A percentile compares a stretch with the other conserved stretches of the same genome.
Evolutionary conservation across 2,113 vertebrate genomes (phyloP).

Genomic region (Channa argus): DNA sequence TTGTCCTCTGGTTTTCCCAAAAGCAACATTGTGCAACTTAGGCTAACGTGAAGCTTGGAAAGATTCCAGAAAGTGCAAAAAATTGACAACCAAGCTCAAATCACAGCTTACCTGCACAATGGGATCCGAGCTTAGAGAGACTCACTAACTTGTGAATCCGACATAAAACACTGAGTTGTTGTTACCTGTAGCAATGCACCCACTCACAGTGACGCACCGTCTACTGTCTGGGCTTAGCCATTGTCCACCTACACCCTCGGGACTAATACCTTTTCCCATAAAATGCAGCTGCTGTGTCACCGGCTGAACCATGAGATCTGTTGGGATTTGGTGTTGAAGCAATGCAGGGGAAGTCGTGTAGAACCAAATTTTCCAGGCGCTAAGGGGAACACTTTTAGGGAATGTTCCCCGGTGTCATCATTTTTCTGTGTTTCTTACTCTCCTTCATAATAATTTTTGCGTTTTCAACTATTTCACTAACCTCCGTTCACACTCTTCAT

Average conservation of each 20-base stretch:
- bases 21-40: no score
- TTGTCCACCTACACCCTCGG: conserved; percentile 40
- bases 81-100: background rate
- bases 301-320: conserved; percentile 21
- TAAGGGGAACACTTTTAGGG: conserved; percentile 29
- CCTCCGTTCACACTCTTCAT: conserved; percentile 17
- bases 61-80: no score
- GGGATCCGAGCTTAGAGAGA: background rate
- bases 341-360: background rate
- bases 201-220: conserved; percentile 62
- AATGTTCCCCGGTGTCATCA: background rate
- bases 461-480: background rate
- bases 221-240: conserved; percentile 45
- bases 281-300: conserved; percentile 25
- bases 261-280: conserved; percentile 36
- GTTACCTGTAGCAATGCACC: conserved; percentile 57
- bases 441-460: conserved; percentile 15
- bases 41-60: no score
- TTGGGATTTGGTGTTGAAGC: conserved; percentile 10
- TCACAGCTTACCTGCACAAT: background rate
- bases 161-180: conserved; percentile 36
- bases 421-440: conserved; percentile 9
- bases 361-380: conserved; percentile 4
- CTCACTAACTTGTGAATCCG: conserved; percentile 16
- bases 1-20: no score